Base-by-base conservation (phyloP, 2,113 vertebrate species). In the Chaenocephalus aceratus region DNA sequence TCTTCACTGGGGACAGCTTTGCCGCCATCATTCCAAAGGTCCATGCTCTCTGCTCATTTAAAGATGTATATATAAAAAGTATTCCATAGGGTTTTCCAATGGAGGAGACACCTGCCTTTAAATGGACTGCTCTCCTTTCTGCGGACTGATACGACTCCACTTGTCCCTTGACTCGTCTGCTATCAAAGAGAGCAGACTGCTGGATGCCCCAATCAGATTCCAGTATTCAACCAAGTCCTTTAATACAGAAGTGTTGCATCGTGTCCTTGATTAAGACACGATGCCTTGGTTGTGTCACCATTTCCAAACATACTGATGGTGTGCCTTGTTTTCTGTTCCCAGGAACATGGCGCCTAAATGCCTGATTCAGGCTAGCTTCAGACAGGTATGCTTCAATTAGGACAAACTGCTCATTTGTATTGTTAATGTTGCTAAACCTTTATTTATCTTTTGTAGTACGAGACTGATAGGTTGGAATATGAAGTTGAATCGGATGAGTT, bases 291-390 rank as follows among this genome's bases (percentile, higher is more conserved):
- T 1, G 15, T 56, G 14, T 56, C 13, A 46, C 53, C 53, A 18
- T 48, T 8, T 18, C 16, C 18, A 30, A 58, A 10, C 48, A 48
- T 6, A 26, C 48, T 8, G 34, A 23, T 16, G 6, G 16, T 52
- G 34, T 26, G 36, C 30, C 23, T 48, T 26, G 11, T 53, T 21
- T 21, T 5, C 41, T 82, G 3, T 23, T n/a, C 21, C 8, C 11
- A 77, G 80, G 9, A 83, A 83, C 68, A 21, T 51, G 62, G 0
- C 49, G 9, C 49, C 62, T 49, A 2, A 12, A 5, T 72, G 36
- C n/a, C 10, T 57, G n/a, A 49, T 72, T 13, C 5, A 6, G 68
- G 41, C 68, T 10, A 68, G 41, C 57, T 59, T 57, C 15, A 5
- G 9, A 34, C 62, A 62, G 7, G 80, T 83, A 49, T 16, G 63